Base-by-base conservation (phyloP, 2,797 vertebrate genomes). In the Anolis apletophallus region DNA sequence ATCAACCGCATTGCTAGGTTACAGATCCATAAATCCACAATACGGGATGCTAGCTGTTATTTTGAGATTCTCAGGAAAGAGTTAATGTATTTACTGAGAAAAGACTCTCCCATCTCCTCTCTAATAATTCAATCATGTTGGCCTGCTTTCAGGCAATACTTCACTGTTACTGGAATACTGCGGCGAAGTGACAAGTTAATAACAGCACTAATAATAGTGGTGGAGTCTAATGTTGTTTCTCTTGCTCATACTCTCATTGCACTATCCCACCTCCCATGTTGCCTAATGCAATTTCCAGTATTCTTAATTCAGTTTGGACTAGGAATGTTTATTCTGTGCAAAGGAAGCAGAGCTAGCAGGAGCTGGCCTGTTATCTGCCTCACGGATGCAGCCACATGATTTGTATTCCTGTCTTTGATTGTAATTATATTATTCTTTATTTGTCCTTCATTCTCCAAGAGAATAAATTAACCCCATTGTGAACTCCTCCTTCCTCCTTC, bases 121-220 rank as follows among this genome's bases (percentile, higher is more conserved):
- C 61, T 87, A 71, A 87, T 94, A 93, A 95, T 95, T 95, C 93
- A 94, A 91, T 95, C 93, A 92, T 91, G 91, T 94, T 91, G 92
- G 78, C 89, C 92, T 94, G 93, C 94, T 95, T 95, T 93, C 93
- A 90, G 92, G 92, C 93, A 93, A 92, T 95, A 94, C 94, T 93
- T 95, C 95, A 94, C 93, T 95, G 92, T 95, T 95, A 94, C 91
- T 91, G 88, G 91, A 94, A 94, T 90, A 93, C 90, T 94, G 91
- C 85, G 85, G 94, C 90, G 92, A 94, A 94, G 91, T 95, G 94
- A 94, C 95, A 95, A 95, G 94, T 95, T 95, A 94, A 95, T 95
- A 95, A 94, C 92, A 86, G 93, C 94, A 94, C 94, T 94, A 94
- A 95, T 95, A 95, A 95, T 94, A 93, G 91, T 90, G 92, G 89